Conservation (phyloP, 2,888 invertebrate genomes). For the Cerastoderma edule region DNA sequence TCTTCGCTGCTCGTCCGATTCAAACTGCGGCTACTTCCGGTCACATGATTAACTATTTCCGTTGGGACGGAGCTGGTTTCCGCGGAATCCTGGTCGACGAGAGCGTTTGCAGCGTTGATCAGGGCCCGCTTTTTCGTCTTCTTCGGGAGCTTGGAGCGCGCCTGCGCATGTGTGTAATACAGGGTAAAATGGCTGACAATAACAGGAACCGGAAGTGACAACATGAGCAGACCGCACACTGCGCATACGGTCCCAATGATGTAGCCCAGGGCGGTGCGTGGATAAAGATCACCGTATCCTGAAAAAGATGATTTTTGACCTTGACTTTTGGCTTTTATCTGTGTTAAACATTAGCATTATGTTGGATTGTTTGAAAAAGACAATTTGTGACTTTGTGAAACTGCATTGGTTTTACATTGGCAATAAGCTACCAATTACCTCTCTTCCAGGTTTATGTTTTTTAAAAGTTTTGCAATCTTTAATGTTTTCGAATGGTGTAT, state of each 20-base stretch:
- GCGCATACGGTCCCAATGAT: constrained; percentile 81
- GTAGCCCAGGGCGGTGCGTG: constrained; percentile 79
- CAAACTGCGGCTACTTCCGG: constrained; percentile 42
- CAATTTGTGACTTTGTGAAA: too few species aligned
- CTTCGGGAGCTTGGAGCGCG: constrained; percentile 80
- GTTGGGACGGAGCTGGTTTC: constrained; percentile 64
- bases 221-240: constrained; percentile 80
- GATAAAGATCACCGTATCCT: constrained; percentile 81
- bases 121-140: constrained; percentile 75
- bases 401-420: too few species aligned
- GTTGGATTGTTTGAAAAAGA: too few species aligned
- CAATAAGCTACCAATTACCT: too few species aligned
- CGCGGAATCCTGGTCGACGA: constrained; percentile 67
- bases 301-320: too few species aligned
- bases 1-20: constrained; percentile 69
- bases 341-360: too few species aligned
- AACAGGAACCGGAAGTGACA: constrained; percentile 82
- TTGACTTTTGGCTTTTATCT: too few species aligned
- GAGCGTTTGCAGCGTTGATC: constrained; percentile 78
- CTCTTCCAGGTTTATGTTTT: too few species aligned
- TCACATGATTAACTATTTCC: constrained; percentile 34
- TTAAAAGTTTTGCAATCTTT: too few species aligned
- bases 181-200: constrained; percentile 82
- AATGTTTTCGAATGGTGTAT: too few species aligned
- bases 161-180: constrained; percentile 82